A percentile compares a stretch with the other conserved stretches of the same genome.
Conservation (phyloP, 2,797 vertebrate genomes). For the Chiropotes sagulatus region DNA sequence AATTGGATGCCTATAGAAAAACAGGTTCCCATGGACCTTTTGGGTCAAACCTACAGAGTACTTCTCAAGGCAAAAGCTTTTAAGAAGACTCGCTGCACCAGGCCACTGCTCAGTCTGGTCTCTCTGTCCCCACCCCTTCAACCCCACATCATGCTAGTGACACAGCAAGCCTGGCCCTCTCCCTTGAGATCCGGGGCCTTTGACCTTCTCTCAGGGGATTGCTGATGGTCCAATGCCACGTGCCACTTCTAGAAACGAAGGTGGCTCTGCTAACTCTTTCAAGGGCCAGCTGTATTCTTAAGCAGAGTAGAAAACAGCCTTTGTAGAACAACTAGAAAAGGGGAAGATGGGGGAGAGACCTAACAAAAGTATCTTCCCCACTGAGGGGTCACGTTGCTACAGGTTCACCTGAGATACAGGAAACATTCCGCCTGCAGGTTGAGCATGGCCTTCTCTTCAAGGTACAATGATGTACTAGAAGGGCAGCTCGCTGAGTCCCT, state of each 20-base stretch:
- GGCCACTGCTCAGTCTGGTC: background rate
- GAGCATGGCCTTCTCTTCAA: background rate
- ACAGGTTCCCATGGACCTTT: conserved; percentile 29
- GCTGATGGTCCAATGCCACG: accelerated
- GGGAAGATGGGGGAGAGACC: background rate
- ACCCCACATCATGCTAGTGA: background rate
- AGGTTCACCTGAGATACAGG: background rate
- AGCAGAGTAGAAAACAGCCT: background rate
- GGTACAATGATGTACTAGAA: background rate
- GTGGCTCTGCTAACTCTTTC: background rate
- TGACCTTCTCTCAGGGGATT: background rate
- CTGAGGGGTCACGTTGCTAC: background rate
- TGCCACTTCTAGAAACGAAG: background rate
- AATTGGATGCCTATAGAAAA: conserved; percentile 65
- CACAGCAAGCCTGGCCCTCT: accelerated
- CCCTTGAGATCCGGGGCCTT: background rate
- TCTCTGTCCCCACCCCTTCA: background rate
- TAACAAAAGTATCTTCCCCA: background rate
- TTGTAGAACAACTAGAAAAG: background rate
- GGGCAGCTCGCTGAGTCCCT: background rate
- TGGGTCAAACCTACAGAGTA: background rate
- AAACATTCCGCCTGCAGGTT: background rate
- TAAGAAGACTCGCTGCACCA: background rate
- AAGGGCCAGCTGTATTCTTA: background rate
- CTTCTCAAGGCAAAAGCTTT: conserved; percentile 32